phyloP scores from a whole-genome alignment of 2,888 invertebrate genomes.

The Pycnomerus fuliginosus region DNA sequence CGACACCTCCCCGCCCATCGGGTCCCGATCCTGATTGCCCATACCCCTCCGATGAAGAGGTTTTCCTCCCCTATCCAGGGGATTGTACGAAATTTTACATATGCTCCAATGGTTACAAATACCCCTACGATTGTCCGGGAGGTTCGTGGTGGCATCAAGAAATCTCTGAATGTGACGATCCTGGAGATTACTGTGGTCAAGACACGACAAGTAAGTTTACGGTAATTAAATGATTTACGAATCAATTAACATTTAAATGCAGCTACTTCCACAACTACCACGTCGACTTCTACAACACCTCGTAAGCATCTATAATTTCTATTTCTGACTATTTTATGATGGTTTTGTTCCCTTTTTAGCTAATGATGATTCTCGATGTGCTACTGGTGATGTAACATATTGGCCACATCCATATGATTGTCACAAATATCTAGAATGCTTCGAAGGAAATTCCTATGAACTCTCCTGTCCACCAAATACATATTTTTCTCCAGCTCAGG shows the following conservation, averaged over 20 bases:
- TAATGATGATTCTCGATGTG: conserved; percentile 4
- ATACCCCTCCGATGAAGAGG: not conserved
- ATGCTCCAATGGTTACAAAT: too few relatives aligned
- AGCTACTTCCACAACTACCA: too few relatives aligned
- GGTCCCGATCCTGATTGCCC: not conserved
- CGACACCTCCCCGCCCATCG: too few relatives aligned
- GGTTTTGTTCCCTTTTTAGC: not conserved
- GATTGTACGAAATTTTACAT: too few relatives aligned
- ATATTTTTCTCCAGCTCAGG: conserved; percentile 5
- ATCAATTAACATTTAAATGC: too few relatives aligned
- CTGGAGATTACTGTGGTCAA: conserved; percentile 6
- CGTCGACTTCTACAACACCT: not conserved
- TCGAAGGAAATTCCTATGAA: conserved; percentile 1
- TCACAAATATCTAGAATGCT: conserved; percentile 2
- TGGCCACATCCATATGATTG: conserved; percentile 2
- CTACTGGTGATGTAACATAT: conserved; percentile 1
- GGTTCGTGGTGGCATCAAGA: conserved; percentile 23
- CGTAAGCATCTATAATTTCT: not conserved
- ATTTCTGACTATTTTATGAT: not conserved
- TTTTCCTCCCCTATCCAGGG: not conserved
- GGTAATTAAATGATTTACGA: too few relatives aligned
- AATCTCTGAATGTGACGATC: conserved; percentile 18
- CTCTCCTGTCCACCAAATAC: conserved; percentile 5
- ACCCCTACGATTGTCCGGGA: conserved; percentile 9
- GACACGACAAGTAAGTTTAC: not conserved